Conservation (phyloP, 2,888 invertebrate genomes). For the Limenitis camilla region DNA sequence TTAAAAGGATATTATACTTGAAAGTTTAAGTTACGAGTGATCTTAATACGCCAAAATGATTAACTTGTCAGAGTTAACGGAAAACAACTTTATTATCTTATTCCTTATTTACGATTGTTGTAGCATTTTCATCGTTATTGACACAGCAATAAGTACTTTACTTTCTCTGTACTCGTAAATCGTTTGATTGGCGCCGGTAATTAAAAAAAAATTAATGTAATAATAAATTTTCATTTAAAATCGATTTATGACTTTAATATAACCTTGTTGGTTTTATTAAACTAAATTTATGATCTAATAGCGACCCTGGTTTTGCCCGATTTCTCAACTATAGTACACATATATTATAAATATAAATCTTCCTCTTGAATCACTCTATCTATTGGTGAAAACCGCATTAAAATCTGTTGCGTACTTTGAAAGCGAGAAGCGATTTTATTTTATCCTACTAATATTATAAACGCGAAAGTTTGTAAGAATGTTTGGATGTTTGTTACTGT, state of each 20-base stretch:
- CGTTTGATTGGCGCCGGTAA: conserved; percentile 17
- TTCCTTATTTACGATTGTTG: conserved; percentile 1
- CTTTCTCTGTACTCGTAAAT: conserved; percentile 6
- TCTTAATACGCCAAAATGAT: conserved; percentile 10
- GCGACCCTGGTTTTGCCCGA: too few species aligned
- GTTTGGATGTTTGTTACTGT: too few species aligned
- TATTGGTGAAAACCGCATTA: too few species aligned
- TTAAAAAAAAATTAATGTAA: conserved; percentile 13
- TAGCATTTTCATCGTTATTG: conserved; percentile 3
- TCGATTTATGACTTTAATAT: not conserved
- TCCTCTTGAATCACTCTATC: too few species aligned
- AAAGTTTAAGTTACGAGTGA: not conserved
- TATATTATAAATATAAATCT: too few species aligned
- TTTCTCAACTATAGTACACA: too few species aligned
- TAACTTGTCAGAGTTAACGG: conserved; percentile 10
- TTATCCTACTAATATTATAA: too few species aligned
- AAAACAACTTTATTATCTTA: conserved; percentile 14
- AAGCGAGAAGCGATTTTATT: too few species aligned
- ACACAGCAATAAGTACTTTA: conserved; percentile 1
- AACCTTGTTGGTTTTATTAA: not conserved
- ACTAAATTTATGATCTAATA: too few species aligned
- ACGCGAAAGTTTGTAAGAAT: too few species aligned
- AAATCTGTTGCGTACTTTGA: too few species aligned
- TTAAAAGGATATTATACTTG: not conserved
- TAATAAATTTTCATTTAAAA: conserved; percentile 9